These are phyloP conservation scores for Neostethus bicornis DNA, from an alignment of 2,797 vertebrate species.

Conservation along the genomic window DNA sequence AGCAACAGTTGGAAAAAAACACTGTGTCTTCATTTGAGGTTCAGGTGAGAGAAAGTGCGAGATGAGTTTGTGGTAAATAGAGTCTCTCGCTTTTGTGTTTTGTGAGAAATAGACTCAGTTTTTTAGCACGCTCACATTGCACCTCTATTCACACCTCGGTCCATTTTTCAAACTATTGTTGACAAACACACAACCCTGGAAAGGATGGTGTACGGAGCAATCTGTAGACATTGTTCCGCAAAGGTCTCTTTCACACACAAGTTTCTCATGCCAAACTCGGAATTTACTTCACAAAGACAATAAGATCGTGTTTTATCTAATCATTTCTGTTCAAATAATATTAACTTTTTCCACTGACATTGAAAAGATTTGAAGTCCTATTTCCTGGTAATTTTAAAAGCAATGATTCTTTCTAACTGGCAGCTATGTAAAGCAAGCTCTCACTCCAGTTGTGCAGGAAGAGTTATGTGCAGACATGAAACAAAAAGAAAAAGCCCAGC, in stretches of 20 bases:
- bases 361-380: too few relatives aligned
- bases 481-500: conserved; percentile 6
- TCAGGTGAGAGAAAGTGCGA: conserved; percentile 35
- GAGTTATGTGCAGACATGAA: conserved; percentile 7
- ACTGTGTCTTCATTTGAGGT: conserved; percentile 33
- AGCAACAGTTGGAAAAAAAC: conserved; percentile 34
- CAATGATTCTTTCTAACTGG: too few relatives aligned
- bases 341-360: too few relatives aligned
- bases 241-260: conserved; percentile 36
- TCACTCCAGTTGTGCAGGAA: neutral
- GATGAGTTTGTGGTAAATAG: conserved; percentile 51
- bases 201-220: conserved; percentile 58
- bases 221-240: conserved; percentile 43
- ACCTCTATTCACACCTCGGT: conserved; percentile 61
- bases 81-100: conserved; percentile 60
- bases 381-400: too few relatives aligned
- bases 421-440: too few relatives aligned
- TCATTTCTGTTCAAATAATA: conserved; percentile 30
- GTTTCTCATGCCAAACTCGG: conserved; percentile 24
- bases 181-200: conserved; percentile 62
- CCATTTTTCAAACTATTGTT: conserved; percentile 58
- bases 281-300: conserved; percentile 20
- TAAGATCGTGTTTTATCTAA: conserved; percentile 34
- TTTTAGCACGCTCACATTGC: conserved; percentile 55
- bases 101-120: conserved; percentile 57